Evolutionary conservation across 2,888 invertebrate genomes (phyloP), one percentile per base, ranked within the genome.

Genomic region (Luperina nickerlii): DNA sequence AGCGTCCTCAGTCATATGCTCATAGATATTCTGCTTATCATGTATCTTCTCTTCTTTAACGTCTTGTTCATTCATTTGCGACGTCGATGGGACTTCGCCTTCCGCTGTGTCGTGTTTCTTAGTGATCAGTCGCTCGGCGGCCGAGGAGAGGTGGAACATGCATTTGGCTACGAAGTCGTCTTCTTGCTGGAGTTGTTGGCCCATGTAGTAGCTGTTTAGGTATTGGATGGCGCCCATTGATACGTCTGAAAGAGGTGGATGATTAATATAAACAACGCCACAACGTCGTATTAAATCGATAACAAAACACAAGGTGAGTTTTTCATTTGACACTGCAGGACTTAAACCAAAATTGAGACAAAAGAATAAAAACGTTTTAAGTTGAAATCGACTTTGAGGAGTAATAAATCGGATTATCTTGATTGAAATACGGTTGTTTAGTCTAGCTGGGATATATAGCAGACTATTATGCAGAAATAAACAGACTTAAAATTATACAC

Each of bases 211-310:
- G 92, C 98, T 98, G 94, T 99, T 99, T 78, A 99, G 97, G 93
- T 99, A 99, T 93, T 99, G 99, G 89, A 99, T 99, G 1, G 99
- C 99, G 6, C 99, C 98, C 98, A 99, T 98, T 86, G 99, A 99
- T 3, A 99, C 99, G 92, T 99, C 99, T 95, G 90, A 1, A 90
- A 65, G 0, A 6, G 24, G 24, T 65, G 24, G 6, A 24, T 65
- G 2, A 24, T 38, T 24, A 38, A 38, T 20, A 5, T 38, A 9
- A 20, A 32, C 32, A 65, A 65, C 27, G 6, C 15, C 3, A 63
- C 8, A 32, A 8, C 20, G 0, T 32, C 63, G 0, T 9, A 32
- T 20, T 32, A 63, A 63, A 20, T 32, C 32, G 32, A 9, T 4
- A 32, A 20, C 63, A 9, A 63, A 63, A 63, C 7, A 32, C 6